Conservation (phyloP, 1,140 invertebrate species). For the Venturia canescens region DNA sequence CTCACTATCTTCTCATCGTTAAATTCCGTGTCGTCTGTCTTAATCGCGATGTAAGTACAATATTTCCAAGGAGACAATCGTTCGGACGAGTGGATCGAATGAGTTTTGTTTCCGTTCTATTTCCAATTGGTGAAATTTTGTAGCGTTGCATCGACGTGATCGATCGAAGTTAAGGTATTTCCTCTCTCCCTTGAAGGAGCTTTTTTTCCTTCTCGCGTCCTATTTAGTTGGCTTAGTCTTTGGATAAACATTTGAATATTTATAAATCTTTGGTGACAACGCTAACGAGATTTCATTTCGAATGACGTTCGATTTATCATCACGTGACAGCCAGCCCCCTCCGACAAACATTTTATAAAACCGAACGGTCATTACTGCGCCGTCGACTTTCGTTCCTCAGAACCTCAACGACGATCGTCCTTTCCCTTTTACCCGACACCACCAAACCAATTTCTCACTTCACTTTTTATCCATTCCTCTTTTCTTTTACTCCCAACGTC, state of each 20-base stretch:
- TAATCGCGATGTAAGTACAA: conserved; percentile 5
- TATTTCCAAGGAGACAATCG: neutral
- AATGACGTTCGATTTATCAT: conserved; percentile 16
- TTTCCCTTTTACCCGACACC: neutral
- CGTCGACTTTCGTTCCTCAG: neutral
- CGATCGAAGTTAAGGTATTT: too few relatives aligned
- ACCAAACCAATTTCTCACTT: neutral
- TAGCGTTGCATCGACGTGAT: too few relatives aligned
- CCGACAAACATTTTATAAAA: neutral
- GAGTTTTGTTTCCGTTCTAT: neutral
- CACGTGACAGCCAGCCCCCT: conserved; percentile 17
- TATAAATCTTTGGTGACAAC: conserved; percentile 27
- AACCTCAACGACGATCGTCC: neutral
- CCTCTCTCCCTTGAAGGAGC: neutral
- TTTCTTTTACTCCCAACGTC: conserved; percentile 1
- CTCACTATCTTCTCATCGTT: neutral
- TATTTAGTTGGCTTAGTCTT: conserved; percentile 20
- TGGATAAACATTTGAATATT: conserved; percentile 23
- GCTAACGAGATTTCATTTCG: neutral
- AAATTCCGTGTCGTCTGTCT: neutral
- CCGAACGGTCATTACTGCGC: neutral
- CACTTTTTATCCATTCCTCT: conserved; percentile 4
- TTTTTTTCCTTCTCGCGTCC: neutral
- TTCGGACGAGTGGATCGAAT: neutral
- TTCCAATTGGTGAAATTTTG: conserved; percentile 14